Evolutionary conservation across 2,888 invertebrate genomes (phyloP), one percentile per base, ranked within the genome.

Genomic region (Seira musarum): DNA sequence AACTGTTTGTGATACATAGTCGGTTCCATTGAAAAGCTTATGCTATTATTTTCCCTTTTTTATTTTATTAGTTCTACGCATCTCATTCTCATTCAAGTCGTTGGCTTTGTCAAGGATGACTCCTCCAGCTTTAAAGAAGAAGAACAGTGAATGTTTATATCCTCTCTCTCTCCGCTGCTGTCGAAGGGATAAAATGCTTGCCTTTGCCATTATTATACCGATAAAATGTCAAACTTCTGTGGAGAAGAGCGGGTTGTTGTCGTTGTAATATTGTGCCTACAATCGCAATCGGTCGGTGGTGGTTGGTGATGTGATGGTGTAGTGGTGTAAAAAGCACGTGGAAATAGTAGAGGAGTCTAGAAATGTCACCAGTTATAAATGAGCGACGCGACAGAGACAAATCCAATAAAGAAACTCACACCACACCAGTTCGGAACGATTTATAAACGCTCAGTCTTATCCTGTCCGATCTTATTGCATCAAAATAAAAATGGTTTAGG

Each of bases 391-490:
- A 80, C 80, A 80, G 74, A 73, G 80, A 80, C 70, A 80, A 80
- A 80, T 80, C 80, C 80, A 80, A 80, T 80, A 80, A 80, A 80
- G 80, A 74, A 74, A 80, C 80, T 80, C 80, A 80, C 80, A 80
- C 80, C 69, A 60, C 60, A 60, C 60, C 22, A 80, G 80, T 80
- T 80, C 73, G 74, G 69, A 80, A 70, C 80, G 80, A 80, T 80
- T 80, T 80, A 80, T 80, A 80, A 80, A 80, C 80, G 80, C 74
- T 80, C 80, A 74, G 80, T 80, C 80, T 80, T 80, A 74, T 80
- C 80, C 80, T 80, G 80, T 80, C 80, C 80, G 74, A 80, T 80
- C 80, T 80, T 80, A 80, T 80, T 80, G 80, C 80, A 80, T 80
- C 80, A 80, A 80, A 80, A 80, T 80, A 74, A 80, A 80, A 80